Percentiles rank a stretch among this genome's conserved stretches.
phyloP scores from a whole-genome alignment of 2,888 invertebrate species.

The Trichogramma dendrolimi region DNA sequence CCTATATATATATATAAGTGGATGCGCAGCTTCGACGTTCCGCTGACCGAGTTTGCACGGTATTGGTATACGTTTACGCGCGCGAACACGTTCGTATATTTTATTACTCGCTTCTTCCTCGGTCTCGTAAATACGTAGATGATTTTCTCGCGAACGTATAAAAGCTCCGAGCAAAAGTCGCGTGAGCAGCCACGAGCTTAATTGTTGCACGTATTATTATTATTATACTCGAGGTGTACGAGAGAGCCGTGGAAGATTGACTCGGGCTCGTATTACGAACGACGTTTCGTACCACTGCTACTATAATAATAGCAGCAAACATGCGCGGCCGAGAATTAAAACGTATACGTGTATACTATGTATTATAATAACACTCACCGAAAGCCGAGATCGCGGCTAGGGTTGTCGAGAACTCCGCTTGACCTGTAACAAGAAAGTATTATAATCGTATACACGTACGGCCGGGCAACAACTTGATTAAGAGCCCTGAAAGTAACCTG shows the following conservation, averaged over 20 bases:
- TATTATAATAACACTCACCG: slow-evolving; percentile 36
- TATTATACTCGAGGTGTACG: neutral
- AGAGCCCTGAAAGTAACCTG: too few relatives aligned
- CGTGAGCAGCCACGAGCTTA: slow-evolving; percentile 17
- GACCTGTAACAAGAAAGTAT: slow-evolving; percentile 28
- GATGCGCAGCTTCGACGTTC: too few relatives aligned
- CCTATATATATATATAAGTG: too few relatives aligned
- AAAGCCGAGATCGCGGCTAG: slow-evolving; percentile 37
- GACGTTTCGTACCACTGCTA: too few relatives aligned
- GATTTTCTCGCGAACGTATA: too few relatives aligned
- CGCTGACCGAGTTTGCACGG: too few relatives aligned
- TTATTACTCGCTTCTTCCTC: too few relatives aligned
- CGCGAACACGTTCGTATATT: too few relatives aligned
- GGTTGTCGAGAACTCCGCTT: slow-evolving; percentile 37
- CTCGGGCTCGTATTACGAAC: neutral
- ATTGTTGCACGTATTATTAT: neutral
- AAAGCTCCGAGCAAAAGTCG: slow-evolving; percentile 3
- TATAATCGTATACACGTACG: slow-evolving; percentile 10
- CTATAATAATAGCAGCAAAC: too few relatives aligned
- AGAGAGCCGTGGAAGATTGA: slow-evolving; percentile 1
- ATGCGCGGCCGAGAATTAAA: too few relatives aligned
- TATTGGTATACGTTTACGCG: too few relatives aligned
- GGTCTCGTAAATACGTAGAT: too few relatives aligned
- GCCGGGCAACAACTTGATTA: slow-evolving; percentile 2
- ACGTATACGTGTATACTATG: neutral